Base-by-base conservation (phyloP, 2,797 vertebrate genomes). In the Meriones psammophilus region DNA sequence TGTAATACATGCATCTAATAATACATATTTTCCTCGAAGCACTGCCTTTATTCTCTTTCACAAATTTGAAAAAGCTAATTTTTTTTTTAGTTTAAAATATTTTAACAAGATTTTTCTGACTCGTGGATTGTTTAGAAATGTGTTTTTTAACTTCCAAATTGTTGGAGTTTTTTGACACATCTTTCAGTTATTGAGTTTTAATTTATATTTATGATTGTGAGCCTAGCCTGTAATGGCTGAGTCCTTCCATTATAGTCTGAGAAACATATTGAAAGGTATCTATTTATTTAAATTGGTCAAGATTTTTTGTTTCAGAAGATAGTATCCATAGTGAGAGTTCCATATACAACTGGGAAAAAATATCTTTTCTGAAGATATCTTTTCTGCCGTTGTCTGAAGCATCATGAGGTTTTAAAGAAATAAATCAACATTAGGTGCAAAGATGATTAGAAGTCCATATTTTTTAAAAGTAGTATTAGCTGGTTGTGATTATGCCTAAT, bases 21-120 rank as follows among this genome's bases (percentile, higher is more conserved):
- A 30, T 73, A 81, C 10, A 64, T n/a, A 74, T 69, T 84, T 88
- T 30, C 15, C 60, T 92, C 54, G 79, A 93, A 91, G 30, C 22
- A 91, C 9, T 58, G 5, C 14, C 58, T 96, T 95, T 91, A 26
- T 8, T 77, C 20, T 12, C 83, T 89, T 46, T 42, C 36, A 64
- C 18, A 95, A 91, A 74, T 68, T n/a, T 91, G 14, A 91, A 66
- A 79, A 64, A 50, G 18, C 60, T 89, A 7, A 84, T 71, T 96
- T 96, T 89, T 89, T 8, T 80, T 94, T 86, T 84, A 68, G 12
- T 85, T 95, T 33, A 93, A 87, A 94, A 90, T 90, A 89, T 33
- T 93, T 87, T 84, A 88, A 62, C 12, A 80, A 88, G 42, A 24
- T 18, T 73, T 81, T 22, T 80, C 94, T 73, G 60, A 83, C 3